Percentiles rank a stretch among this genome's conserved stretches.
Evolutionary conservation across 2,888 invertebrate species (phyloP).

Genomic region (Tetrapedia diversipes): DNA sequence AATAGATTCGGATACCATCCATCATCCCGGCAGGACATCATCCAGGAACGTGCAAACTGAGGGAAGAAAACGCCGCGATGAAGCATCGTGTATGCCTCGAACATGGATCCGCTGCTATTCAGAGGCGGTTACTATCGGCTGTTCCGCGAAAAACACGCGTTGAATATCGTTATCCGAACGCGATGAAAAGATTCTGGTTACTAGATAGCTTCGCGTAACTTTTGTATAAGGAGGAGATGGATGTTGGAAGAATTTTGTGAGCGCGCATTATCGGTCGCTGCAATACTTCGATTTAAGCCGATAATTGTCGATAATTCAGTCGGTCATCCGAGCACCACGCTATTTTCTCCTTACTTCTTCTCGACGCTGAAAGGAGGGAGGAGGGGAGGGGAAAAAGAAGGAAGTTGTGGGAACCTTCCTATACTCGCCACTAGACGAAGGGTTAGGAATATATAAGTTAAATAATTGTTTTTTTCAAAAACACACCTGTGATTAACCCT

Average conservation of each 20-base stretch:
- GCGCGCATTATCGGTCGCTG: no score
- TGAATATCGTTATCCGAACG: neutral
- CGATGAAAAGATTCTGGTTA: neutral
- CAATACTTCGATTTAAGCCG: no score
- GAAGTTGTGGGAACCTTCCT: no score
- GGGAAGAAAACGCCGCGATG: slow-evolving; percentile 18
- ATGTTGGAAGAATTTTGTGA: neutral
- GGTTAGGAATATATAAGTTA: no score
- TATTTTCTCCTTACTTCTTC: no score
- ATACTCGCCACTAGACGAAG: no score
- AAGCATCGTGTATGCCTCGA: neutral
- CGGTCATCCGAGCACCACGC: no score
- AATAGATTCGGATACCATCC: slow-evolving; percentile 22
- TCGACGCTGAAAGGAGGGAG: no score
- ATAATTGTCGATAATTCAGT: no score
- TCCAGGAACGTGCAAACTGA: slow-evolving; percentile 3
- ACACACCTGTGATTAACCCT: no score
- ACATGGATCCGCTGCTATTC: slow-evolving; percentile 2
- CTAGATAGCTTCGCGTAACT: neutral
- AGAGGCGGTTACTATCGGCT: neutral
- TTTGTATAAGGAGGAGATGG: neutral
- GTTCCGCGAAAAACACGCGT: neutral
- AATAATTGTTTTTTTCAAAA: no score
- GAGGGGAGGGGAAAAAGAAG: no score
- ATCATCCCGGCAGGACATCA: slow-evolving; percentile 29